A percentile compares a stretch with the other conserved stretches of the same genome.
Evolutionary conservation across 1,140 invertebrate species (phyloP).

Genomic region (Riptortus pedestris): DNA sequence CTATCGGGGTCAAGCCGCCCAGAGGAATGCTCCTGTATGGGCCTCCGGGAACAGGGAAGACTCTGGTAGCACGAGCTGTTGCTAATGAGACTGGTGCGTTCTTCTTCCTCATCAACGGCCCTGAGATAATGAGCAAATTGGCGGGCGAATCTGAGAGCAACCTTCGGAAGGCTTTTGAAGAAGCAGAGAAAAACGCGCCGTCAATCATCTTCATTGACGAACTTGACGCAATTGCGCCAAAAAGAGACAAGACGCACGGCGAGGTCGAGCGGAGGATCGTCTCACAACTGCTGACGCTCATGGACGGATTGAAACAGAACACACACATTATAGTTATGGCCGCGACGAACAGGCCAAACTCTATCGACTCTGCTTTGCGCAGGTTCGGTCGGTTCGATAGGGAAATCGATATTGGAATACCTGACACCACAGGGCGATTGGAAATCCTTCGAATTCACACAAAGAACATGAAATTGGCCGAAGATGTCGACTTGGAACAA

Average conservation of each 20-base stretch:
- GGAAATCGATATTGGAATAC: conserved; percentile 99
- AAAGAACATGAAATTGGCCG: conserved; percentile 98
- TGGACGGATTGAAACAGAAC: conserved; percentile 99
- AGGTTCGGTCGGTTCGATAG: conserved; percentile 97
- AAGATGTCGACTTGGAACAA: conserved; percentile 96
- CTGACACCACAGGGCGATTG: conserved; percentile 91
- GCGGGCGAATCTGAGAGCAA: conserved; percentile 98
- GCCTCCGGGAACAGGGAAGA: conserved; percentile 93
- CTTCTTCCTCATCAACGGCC: conserved; percentile 96
- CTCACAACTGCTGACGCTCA: conserved; percentile 92
- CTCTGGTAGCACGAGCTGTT: conserved; percentile 93
- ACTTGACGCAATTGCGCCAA: conserved; percentile 96
- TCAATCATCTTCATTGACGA: conserved; percentile 99
- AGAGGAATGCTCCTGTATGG: conserved; percentile 94
- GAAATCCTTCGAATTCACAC: conserved; percentile 97
- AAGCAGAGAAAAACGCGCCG: conserved; percentile 97
- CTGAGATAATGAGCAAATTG: conserved; percentile 99
- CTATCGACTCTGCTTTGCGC: conserved; percentile 91
- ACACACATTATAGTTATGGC: conserved; percentile 99
- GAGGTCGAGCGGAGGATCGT: conserved; percentile 98
- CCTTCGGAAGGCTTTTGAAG: conserved; percentile 94
- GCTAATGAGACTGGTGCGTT: conserved; percentile 99
- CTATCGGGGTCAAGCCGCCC: conserved; percentile 88
- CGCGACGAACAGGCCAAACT: conserved; percentile 96
- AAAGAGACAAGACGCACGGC: conserved; percentile 98